These are phyloP conservation scores for Neotoxoptera formosana DNA, from an alignment of 1,140 invertebrate species.

Conservation along the genomic window DNA sequence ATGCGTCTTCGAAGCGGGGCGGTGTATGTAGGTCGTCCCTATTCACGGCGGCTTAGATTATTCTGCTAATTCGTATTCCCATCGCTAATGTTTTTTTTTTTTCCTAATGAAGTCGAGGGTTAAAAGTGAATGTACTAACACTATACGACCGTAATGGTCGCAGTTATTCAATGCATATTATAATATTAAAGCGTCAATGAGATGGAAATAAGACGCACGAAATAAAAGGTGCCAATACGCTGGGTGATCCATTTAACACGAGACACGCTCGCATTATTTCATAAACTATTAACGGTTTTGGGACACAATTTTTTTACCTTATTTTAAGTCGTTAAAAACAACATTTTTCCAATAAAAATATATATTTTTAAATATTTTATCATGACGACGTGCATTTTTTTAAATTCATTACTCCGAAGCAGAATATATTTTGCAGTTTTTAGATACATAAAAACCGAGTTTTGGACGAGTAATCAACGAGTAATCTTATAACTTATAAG, in stretches of 20 bases:
- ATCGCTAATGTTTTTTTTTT: slow-evolving; percentile 21
- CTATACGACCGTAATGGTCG: background rate
- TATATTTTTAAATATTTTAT: too few species aligned
- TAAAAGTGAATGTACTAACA: slow-evolving; percentile 30
- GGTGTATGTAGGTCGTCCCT: slow-evolving; percentile 45
- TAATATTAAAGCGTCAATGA: background rate
- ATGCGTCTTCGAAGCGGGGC: background rate
- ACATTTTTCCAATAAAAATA: too few species aligned
- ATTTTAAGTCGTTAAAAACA: background rate
- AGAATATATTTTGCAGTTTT: too few species aligned
- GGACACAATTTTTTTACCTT: background rate
- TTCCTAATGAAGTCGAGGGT: slow-evolving; percentile 3
- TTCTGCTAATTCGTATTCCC: slow-evolving; percentile 35
- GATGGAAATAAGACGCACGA: background rate
- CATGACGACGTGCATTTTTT: too few species aligned
- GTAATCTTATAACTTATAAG: too few species aligned
- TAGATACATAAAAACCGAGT: too few species aligned
- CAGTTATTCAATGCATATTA: background rate
- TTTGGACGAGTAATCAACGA: too few species aligned
- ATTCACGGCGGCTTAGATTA: background rate
- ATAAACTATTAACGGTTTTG: background rate
- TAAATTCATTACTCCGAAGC: too few species aligned
- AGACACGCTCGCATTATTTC: too few species aligned
- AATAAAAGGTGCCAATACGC: background rate
- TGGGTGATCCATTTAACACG: too few species aligned